These are phyloP conservation scores for Dicrostonyx torquatus DNA, from an alignment of 2,797 vertebrate genomes.

Conservation along the genomic window DNA sequence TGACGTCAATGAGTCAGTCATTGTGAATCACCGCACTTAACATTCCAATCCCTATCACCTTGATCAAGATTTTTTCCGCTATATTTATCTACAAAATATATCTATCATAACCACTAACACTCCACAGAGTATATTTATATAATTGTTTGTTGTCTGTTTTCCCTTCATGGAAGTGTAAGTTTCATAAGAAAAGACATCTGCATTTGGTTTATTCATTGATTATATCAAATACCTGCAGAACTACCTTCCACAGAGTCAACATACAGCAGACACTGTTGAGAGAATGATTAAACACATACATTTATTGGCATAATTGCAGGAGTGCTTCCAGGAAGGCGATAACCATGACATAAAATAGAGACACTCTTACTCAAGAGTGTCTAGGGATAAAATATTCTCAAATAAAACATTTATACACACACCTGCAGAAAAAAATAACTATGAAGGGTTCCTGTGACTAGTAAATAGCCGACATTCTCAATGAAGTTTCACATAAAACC, in stretches of 20 bases:
- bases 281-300: not conserved
- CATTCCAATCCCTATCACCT: not conserved
- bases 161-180: not conserved
- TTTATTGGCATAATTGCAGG: not conserved
- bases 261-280: not conserved
- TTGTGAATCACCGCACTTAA: not conserved
- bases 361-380: not conserved
- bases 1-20: not conserved
- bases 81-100: not conserved
- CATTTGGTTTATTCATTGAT: conserved; percentile 4
- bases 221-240: not conserved
- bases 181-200: not conserved
- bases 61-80: not conserved
- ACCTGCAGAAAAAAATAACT: conserved; percentile 13
- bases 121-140: not conserved
- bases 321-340: not conserved
- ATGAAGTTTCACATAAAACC: not conserved
- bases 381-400: conserved; percentile 26
- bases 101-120: not conserved
- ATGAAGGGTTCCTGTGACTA: not conserved
- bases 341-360: not conserved
- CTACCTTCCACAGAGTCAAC: not conserved
- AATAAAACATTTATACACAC: not conserved
- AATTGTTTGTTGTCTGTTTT: conserved; percentile 19
- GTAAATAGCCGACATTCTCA: not conserved